phyloP scores from a whole-genome alignment of 2,888 invertebrate species.

The Amphipyra tragopoginis region DNA sequence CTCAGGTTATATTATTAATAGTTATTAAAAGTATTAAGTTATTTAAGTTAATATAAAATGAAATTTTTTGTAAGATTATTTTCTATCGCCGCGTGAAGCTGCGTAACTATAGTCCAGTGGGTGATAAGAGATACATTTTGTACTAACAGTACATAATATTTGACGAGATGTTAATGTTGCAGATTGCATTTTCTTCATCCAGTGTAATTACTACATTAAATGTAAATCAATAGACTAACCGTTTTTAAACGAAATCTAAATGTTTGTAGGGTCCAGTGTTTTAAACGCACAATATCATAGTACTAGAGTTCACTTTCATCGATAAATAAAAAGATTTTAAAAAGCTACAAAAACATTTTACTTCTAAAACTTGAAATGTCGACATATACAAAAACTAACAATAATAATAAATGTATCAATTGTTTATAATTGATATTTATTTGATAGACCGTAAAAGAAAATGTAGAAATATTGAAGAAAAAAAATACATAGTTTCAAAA shows the following conservation, averaged over 20 bases:
- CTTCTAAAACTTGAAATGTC: slow-evolving; percentile 84
- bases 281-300: slow-evolving; percentile 89
- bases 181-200: slow-evolving; percentile 86
- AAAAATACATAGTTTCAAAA: slow-evolving; percentile 89
- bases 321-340: slow-evolving; percentile 76
- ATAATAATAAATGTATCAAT: slow-evolving; percentile 86
- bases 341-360: slow-evolving; percentile 83
- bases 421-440: slow-evolving; percentile 89
- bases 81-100: slow-evolving; percentile 77
- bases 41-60: slow-evolving; percentile 89
- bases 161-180: slow-evolving; percentile 75
- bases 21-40: slow-evolving; percentile 90
- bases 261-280: slow-evolving; percentile 90
- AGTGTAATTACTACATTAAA: slow-evolving; percentile 86
- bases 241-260: slow-evolving; percentile 88
- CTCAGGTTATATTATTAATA: slow-evolving; percentile 89
- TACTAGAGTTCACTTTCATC: slow-evolving; percentile 87
- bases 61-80: slow-evolving; percentile 88
- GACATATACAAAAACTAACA: slow-evolving; percentile 86
- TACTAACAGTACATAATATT: slow-evolving; percentile 74
- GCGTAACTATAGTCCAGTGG: slow-evolving; percentile 79
- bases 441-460: slow-evolving; percentile 87
- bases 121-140: slow-evolving; percentile 69
- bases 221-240: slow-evolving; percentile 87
- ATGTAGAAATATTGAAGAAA: slow-evolving; percentile 87